Evolutionary conservation across 2,888 invertebrate species (phyloP).

Genomic region (Diarsia mendica): DNA sequence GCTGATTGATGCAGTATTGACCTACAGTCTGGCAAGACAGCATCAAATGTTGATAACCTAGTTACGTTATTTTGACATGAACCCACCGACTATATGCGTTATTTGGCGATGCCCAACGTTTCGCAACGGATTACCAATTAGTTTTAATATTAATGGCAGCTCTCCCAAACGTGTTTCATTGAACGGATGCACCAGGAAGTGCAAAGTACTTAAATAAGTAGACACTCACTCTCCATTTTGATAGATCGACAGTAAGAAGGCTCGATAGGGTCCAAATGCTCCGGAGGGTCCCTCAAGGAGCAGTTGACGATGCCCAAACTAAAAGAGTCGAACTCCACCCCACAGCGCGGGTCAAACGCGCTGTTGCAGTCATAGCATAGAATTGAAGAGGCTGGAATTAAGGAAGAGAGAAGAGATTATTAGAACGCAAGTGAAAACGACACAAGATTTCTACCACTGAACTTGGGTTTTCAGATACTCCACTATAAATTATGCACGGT

Average conservation of each 20-base stretch:
- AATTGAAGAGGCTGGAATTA: constrained; percentile 90
- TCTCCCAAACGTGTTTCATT: not conserved
- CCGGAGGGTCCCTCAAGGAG: constrained; percentile 92
- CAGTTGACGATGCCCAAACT: constrained; percentile 96
- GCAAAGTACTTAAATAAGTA: not conserved
- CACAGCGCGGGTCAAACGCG: constrained; percentile 96
- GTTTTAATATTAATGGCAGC: not conserved
- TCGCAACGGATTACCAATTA: not conserved
- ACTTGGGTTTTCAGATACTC: not conserved
- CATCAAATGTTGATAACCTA: not conserved
- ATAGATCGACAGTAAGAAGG: constrained; percentile 95
- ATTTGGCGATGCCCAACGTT: too few relatives aligned
- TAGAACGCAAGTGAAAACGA: not conserved
- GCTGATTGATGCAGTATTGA: not conserved
- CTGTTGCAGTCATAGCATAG: constrained; percentile 98
- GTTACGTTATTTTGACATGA: too few relatives aligned
- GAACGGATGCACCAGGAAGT: not conserved
- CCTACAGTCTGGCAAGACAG: not conserved
- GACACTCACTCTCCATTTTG: constrained; percentile 93
- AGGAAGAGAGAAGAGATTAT: not conserved
- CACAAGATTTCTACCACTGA: not conserved
- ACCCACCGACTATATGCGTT: too few relatives aligned
- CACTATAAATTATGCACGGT: not conserved
- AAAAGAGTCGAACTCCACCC: constrained; percentile 96
- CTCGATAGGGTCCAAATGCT: constrained; percentile 91